Evolutionary conservation across 2,888 invertebrate species (phyloP).

Genomic region (Callinectes sapidus): DNA sequence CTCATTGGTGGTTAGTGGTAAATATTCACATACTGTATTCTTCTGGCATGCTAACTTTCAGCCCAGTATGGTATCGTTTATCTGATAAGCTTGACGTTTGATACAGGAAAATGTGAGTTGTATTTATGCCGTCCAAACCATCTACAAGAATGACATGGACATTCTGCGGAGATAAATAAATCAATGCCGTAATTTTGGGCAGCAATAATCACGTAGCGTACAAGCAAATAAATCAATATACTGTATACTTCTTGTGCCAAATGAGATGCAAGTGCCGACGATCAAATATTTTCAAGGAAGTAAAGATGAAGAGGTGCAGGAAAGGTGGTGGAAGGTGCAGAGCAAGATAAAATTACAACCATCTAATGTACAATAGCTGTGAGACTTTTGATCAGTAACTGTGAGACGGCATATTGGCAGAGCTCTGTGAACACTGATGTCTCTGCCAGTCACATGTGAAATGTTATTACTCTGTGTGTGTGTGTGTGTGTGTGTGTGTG

Average conservation of each 20-base stretch:
- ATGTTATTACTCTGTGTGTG: too few relatives aligned
- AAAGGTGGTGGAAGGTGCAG: neutral
- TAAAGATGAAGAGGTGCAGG: neutral
- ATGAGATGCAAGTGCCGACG: neutral
- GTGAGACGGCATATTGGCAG: neutral
- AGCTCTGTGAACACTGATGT: neutral
- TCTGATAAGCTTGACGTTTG: neutral
- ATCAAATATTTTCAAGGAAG: neutral
- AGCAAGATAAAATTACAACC: neutral
- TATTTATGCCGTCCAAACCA: neutral
- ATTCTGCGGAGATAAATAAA: neutral
- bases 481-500: too few relatives aligned
- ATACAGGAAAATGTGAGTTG: neutral
- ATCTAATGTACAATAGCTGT: neutral
- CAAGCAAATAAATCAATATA: neutral
- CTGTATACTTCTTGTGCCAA: neutral
- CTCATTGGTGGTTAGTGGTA: neutral
- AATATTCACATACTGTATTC: neutral
- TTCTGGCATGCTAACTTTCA: neutral
- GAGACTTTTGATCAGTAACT: neutral
- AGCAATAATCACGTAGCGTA: neutral
- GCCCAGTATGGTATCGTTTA: neutral
- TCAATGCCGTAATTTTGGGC: neutral
- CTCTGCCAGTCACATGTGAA: neutral
- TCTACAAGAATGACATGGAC: neutral